Percentiles rank a stretch among this genome's conserved stretches.
Conservation (phyloP, 2,888 invertebrate species). For the Drosophila anomelani region DNA sequence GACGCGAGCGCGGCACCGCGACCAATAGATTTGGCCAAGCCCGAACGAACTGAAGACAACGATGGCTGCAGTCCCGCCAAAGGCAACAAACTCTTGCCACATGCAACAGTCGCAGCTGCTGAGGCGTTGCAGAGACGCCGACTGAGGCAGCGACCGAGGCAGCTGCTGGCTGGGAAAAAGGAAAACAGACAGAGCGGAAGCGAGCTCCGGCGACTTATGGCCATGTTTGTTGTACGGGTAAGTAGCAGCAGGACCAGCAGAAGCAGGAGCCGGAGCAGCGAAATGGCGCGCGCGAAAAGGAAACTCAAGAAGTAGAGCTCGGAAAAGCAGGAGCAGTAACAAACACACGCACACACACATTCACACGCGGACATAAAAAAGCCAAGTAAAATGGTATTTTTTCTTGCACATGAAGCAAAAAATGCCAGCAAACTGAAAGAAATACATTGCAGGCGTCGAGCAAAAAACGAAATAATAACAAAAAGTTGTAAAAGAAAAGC, state of each 20-base stretch:
- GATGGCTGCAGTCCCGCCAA: constrained; percentile 71
- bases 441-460: constrained; percentile 72
- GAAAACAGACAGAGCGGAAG: constrained; percentile 50
- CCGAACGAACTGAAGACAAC: constrained; percentile 75
- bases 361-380: constrained; percentile 57
- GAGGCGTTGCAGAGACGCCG: constrained; percentile 36
- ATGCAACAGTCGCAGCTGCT: constrained; percentile 69
- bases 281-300: constrained; percentile 76
- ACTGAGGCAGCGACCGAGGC: constrained; percentile 48
- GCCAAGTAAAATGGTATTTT: constrained; percentile 64
- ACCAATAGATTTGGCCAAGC: constrained; percentile 78
- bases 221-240: constrained; percentile 68
- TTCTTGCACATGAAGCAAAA: constrained; percentile 73
- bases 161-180: constrained; percentile 26
- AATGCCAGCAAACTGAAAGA: constrained; percentile 73
- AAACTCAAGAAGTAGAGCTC: constrained; percentile 71
- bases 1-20: constrained; percentile 65
- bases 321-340: constrained; percentile 45
- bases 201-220: constrained; percentile 67
- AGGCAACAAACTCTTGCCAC: constrained; percentile 62
- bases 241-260: constrained; percentile 49
- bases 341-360: constrained; percentile 39
- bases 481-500: constrained; percentile 81
- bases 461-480: constrained; percentile 78
- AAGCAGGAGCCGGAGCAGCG: constrained; percentile 43